Base-by-base conservation (phyloP, 2,888 invertebrate species). In the Melitaea athalia region DNA sequence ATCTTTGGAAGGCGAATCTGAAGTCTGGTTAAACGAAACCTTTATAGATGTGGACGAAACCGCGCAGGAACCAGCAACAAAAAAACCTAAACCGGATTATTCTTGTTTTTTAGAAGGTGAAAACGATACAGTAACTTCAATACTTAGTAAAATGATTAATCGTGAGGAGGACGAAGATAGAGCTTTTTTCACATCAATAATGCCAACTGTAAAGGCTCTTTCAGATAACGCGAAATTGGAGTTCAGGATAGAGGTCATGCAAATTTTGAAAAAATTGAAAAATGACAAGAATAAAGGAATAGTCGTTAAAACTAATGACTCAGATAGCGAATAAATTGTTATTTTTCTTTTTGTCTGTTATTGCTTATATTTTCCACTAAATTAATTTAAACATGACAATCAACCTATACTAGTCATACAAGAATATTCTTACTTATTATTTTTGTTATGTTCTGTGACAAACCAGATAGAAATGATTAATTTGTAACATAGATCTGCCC, bases 81-180 rank as follows among this genome's bases (percentile, higher is more conserved):
- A 78, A 24, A 71, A 68, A 66, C 60, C 62, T 1, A 77, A 73
- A 64, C 5, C 69, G 57, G 76, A 75, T 49, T 12, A 11, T 14
- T 73, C 61, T 31, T 57, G 64, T 59, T 50, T 33, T 33, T 59
- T 66, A 38, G 69, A 72, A 2, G 45, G 63, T 5, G 71, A 75
- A 4, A 63, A 63, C 6, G 75, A 78, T 15, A 83, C 75, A 50
- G 75, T 87, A 11, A 77, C 85, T 0, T 68, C 80, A 0, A 75
- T 87, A 5, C 79, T 89, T 15, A 81, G 83, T 10, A 85, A 78
- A 65, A 70, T 89, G 43, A 80, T 89, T 50, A 81, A 84, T n/a
- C 85, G 79, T 45, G 89, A 90, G 63, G 86, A 88, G 6, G 89
- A 90, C 38, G 89, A 89, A 60, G 89, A 89, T 52, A 81, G 85